Percentiles rank a stretch among this genome's conserved stretches.
Conservation (phyloP, 2,113 vertebrate species). For the Urocolius indicus region DNA sequence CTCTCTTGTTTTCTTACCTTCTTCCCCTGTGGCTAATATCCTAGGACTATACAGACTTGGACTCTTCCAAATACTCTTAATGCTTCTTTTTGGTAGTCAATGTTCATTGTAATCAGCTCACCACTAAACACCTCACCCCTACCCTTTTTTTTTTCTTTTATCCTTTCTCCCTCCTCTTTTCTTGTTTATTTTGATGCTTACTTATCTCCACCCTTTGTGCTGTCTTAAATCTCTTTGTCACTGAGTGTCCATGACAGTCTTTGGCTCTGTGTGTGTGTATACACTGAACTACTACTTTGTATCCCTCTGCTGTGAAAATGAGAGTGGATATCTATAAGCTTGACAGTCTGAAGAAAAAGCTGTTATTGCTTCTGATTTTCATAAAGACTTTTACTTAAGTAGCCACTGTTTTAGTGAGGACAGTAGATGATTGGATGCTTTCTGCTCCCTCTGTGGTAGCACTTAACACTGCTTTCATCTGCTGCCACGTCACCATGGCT, state of each 20-base stretch:
- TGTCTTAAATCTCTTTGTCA: background rate
- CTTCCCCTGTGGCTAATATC: background rate
- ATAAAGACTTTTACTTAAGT: background rate
- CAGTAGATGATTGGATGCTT: background rate
- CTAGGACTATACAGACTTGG: background rate
- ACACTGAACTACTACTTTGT: background rate
- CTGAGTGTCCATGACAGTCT: background rate
- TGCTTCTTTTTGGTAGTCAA: background rate
- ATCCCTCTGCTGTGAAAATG: background rate
- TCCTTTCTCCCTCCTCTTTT: background rate
- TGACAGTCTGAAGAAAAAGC: background rate
- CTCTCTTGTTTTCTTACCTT: background rate
- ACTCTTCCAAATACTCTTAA: background rate
- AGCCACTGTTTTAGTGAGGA: background rate
- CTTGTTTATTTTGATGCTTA: background rate
- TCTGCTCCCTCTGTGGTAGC: slow-evolving; percentile 2
- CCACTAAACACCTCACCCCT: background rate
- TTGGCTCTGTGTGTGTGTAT: background rate
- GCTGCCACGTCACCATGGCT: background rate
- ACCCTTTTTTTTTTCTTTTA: fast-evolving
- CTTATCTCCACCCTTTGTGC: background rate
- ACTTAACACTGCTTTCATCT: slow-evolving; percentile 35
- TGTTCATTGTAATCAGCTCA: background rate
- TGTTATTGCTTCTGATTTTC: slow-evolving; percentile 15
- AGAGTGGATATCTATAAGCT: background rate